A percentile compares a stretch with the other conserved stretches of the same genome.
phyloP scores from a whole-genome alignment of 2,797 vertebrate species.

The Salarias fasciatus region DNA sequence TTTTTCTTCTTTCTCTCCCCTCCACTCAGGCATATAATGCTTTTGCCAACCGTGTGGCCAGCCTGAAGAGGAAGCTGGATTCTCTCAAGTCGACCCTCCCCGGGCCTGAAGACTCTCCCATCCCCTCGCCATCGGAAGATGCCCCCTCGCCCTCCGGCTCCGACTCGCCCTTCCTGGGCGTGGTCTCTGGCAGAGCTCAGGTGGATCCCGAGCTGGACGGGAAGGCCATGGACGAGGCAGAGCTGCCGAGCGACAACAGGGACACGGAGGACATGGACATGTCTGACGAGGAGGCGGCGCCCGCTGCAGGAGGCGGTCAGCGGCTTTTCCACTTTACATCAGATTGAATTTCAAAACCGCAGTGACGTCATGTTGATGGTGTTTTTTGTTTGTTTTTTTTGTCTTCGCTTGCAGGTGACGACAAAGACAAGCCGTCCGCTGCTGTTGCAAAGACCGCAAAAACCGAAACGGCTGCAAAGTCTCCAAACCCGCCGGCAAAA shows the following conservation, averaged over 20 bases:
- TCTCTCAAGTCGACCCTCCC: constrained; percentile 92
- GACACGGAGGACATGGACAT: constrained; percentile 96
- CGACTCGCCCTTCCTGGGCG: constrained; percentile 90
- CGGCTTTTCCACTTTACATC: too few relatives aligned
- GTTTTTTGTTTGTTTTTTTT: constrained; percentile 16
- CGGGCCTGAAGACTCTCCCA: constrained; percentile 92
- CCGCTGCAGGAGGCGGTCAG: constrained; percentile 73
- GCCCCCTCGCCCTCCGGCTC: constrained; percentile 95
- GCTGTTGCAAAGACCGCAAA: constrained; percentile 69
- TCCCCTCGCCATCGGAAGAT: constrained; percentile 94
- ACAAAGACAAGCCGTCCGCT: constrained; percentile 81
- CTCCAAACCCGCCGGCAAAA: constrained; percentile 62
- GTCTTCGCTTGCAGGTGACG: constrained; percentile 82
- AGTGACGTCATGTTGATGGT: constrained; percentile 15
- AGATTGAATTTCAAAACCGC: not conserved
- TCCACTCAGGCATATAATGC: constrained; percentile 92
- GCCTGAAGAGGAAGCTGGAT: constrained; percentile 96
- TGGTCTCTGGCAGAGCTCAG: constrained; percentile 72
- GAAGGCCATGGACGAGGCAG: constrained; percentile 80
- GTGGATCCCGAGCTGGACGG: constrained; percentile 79
- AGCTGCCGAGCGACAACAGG: constrained; percentile 81
- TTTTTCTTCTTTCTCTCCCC: not conserved
- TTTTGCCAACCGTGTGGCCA: constrained; percentile 93
- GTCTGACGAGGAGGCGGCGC: constrained; percentile 88
- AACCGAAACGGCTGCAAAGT: constrained; percentile 51